A percentile compares a stretch with the other conserved stretches of the same genome.
phyloP scores from a whole-genome alignment of 2,888 invertebrate genomes.

The Baccha elongata region DNA sequence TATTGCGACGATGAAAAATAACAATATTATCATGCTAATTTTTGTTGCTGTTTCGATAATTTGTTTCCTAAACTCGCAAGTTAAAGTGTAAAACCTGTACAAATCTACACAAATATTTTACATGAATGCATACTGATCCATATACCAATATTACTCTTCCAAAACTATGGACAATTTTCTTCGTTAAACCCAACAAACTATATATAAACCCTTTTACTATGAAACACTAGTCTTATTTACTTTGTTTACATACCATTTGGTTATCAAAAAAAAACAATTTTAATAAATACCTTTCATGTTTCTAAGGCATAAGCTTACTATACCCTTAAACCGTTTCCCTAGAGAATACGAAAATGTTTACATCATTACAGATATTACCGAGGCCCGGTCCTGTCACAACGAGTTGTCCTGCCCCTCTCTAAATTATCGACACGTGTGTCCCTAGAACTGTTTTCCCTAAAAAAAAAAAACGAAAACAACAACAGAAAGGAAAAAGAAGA shows the following conservation, averaged over 20 bases:
- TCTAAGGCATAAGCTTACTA: not conserved
- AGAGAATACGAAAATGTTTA: not conserved
- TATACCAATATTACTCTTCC: not conserved
- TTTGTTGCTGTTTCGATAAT: too few relatives aligned
- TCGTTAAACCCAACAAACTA: not conserved
- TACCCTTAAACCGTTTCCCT: not conserved
- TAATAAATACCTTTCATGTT: not conserved
- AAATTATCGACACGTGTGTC: conserved; percentile 12
- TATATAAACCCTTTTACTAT: not conserved
- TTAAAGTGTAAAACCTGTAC: too few relatives aligned
- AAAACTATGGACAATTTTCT: not conserved
- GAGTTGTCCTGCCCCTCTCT: not conserved
- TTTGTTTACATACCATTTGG: not conserved
- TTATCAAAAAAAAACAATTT: not conserved
- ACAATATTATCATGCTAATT: too few relatives aligned
- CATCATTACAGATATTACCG: not conserved
- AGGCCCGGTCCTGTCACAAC: not conserved
- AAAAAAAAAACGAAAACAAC: not conserved
- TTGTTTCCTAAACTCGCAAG: too few relatives aligned
- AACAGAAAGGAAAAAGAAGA: not conserved
- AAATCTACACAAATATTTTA: too few relatives aligned
- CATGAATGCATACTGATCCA: too few relatives aligned
- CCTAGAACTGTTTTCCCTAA: not conserved
- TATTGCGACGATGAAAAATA: too few relatives aligned
- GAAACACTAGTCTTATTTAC: not conserved